A percentile compares a stretch with the other conserved stretches of the same genome.
These are phyloP conservation scores for Lytechinus pictus DNA, from an alignment of 35 echinoderm and acorn worm genomes.

Conservation along the genomic window DNA sequence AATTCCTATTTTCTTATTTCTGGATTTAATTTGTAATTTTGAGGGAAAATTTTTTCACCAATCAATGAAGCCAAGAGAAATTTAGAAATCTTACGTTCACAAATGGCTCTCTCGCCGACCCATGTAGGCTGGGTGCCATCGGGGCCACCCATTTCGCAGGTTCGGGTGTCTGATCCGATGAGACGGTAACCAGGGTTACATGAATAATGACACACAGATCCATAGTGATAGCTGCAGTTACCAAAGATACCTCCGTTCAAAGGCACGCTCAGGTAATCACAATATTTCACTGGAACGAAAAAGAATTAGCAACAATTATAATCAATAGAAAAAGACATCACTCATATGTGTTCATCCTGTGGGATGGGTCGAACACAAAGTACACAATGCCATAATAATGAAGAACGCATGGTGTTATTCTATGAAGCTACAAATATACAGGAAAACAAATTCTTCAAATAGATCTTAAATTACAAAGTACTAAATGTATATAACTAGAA, in stretches of 20 bases:
- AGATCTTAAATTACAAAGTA: too few relatives aligned
- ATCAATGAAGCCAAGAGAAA: neutral
- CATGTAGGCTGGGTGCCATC: neutral
- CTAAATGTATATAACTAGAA: too few relatives aligned
- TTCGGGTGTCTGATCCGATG: neutral
- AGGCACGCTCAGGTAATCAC: slow-evolving; percentile 43
- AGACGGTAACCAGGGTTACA: slow-evolving; percentile 61
- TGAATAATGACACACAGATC: slow-evolving; percentile 25
- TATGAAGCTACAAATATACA: too few relatives aligned
- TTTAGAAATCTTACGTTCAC: slow-evolving; percentile 39
- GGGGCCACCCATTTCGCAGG: slow-evolving; percentile 17
- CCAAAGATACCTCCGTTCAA: slow-evolving; percentile 50
- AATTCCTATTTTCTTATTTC: too few relatives aligned
- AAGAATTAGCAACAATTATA: neutral
- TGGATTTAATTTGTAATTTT: too few relatives aligned
- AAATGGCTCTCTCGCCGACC: slow-evolving; percentile 36
- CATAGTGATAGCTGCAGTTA: slow-evolving; percentile 58
- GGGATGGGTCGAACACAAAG: too few relatives aligned
- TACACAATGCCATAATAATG: too few relatives aligned
- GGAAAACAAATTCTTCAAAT: too few relatives aligned
- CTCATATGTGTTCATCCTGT: too few relatives aligned
- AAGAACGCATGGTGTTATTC: too few relatives aligned
- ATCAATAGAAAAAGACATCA: too few relatives aligned
- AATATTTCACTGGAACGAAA: slow-evolving; percentile 52
- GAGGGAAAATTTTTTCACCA: neutral